Evolutionary conservation across 64 coral and sea anemone species (phyloP).

Genomic region (Acropora tenuis): DNA sequence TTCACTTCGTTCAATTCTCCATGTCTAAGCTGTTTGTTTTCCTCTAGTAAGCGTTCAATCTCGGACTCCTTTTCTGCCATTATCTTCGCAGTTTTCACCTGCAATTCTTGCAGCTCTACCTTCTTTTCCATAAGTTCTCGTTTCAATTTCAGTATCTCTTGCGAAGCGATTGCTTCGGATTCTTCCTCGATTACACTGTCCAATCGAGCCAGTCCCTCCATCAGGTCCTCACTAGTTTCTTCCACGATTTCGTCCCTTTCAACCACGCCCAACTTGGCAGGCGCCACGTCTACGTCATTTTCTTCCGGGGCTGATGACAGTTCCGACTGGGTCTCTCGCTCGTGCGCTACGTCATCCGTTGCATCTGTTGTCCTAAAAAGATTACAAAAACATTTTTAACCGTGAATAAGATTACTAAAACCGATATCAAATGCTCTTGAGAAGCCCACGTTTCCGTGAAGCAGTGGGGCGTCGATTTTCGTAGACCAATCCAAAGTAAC

Average conservation of each 20-base stretch:
- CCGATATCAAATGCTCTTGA: too few species aligned
- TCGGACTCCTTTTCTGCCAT: constrained; percentile 49
- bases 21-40: constrained; percentile 41
- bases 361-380: constrained; percentile 37
- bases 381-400: neutral
- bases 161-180: constrained; percentile 46
- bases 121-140: constrained; percentile 73
- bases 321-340: constrained; percentile 11
- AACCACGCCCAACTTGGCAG: neutral
- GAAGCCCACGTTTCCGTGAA: too few species aligned
- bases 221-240: constrained; percentile 57
- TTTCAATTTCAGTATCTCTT: constrained; percentile 54
- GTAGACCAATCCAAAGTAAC: too few species aligned
- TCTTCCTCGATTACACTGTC: constrained; percentile 64
- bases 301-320: neutral
- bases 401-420: neutral
- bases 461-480: too few species aligned
- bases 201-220: constrained; percentile 20
- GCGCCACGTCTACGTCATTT: neutral
- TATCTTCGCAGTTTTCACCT: constrained; percentile 31
- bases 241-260: constrained; percentile 19
- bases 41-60: constrained; percentile 31
- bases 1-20: constrained; percentile 14
- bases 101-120: constrained; percentile 64
- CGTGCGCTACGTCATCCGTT: constrained; percentile 3